Conservation (phyloP, 2,113 vertebrate species). For the Archocentrus centrarchus region DNA sequence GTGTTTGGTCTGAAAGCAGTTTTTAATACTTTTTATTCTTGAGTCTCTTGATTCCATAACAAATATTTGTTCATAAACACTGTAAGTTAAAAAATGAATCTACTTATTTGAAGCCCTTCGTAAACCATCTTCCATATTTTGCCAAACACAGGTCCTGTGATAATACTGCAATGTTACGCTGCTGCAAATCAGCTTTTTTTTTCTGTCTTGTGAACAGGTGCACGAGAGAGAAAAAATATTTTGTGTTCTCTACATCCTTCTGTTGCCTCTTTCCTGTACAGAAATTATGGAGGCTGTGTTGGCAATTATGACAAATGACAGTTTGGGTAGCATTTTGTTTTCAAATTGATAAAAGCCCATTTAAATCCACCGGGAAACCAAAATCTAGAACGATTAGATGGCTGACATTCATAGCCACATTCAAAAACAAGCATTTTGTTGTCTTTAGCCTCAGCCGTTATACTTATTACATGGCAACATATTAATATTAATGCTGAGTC, state of each 20-base stretch:
- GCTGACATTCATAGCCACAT: neutral
- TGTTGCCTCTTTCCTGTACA: neutral
- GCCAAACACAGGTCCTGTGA: neutral
- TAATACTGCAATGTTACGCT: too few species aligned
- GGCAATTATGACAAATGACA: neutral
- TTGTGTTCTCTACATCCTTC: neutral
- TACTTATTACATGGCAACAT: neutral
- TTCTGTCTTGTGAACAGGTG: neutral
- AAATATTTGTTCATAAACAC: neutral
- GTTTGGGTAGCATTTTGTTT: neutral
- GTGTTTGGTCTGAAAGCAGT: neutral
- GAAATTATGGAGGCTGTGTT: too few species aligned
- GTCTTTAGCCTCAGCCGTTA: neutral
- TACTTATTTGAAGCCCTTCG: neutral
- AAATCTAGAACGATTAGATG: neutral
- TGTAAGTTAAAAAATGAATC: neutral
- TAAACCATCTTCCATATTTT: neutral
- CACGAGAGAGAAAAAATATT: neutral
- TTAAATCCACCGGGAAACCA: neutral
- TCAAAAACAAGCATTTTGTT: neutral
- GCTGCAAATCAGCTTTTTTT: neutral
- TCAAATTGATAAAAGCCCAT: neutral
- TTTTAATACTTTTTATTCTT: too few species aligned
- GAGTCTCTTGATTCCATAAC: too few species aligned
- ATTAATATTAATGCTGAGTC: neutral